A percentile compares a stretch with the other conserved stretches of the same genome.
Evolutionary conservation across 1,140 invertebrate species (phyloP).

Genomic region (Heliconius melpomene): DNA sequence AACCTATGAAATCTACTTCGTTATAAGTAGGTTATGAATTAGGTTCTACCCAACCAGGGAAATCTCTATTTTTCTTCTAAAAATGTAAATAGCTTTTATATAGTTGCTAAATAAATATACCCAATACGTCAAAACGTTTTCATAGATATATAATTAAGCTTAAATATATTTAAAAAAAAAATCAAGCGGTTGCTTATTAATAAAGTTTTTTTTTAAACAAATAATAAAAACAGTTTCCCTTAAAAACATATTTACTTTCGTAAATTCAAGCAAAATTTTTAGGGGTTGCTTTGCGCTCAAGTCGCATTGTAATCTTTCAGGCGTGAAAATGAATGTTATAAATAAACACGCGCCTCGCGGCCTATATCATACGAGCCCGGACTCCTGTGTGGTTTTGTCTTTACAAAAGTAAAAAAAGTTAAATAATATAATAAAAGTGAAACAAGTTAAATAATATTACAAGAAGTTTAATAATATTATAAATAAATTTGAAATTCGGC

Average conservation of each 20-base stretch:
- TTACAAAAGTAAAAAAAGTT: conserved; percentile 40
- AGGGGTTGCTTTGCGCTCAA: conserved; percentile 35
- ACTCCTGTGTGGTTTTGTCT: conserved; percentile 63
- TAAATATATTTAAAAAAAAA: too few species aligned
- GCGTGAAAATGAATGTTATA: conserved; percentile 80
- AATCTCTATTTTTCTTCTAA: too few species aligned
- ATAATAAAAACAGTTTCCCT: too few species aligned
- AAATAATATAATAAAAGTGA: not conserved
- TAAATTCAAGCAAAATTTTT: not conserved
- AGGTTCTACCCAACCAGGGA: too few species aligned
- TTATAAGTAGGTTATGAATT: too few species aligned
- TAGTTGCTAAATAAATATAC: too few species aligned
- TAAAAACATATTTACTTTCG: not conserved
- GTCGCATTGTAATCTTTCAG: conserved; percentile 57
- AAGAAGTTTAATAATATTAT: conserved; percentile 13
- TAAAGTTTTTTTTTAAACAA: too few species aligned
- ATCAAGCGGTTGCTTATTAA: too few species aligned
- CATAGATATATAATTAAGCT: too few species aligned
- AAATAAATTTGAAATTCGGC: conserved; percentile 40
- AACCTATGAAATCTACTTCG: too few species aligned
- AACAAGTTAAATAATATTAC: conserved; percentile 2
- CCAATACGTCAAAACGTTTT: too few species aligned
- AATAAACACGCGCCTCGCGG: conserved; percentile 64
- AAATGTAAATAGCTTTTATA: too few species aligned
- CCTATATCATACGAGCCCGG: conserved; percentile 71